phyloP scores from a whole-genome alignment of 1,140 invertebrate genomes.

The Brachionus manjavacas region DNA sequence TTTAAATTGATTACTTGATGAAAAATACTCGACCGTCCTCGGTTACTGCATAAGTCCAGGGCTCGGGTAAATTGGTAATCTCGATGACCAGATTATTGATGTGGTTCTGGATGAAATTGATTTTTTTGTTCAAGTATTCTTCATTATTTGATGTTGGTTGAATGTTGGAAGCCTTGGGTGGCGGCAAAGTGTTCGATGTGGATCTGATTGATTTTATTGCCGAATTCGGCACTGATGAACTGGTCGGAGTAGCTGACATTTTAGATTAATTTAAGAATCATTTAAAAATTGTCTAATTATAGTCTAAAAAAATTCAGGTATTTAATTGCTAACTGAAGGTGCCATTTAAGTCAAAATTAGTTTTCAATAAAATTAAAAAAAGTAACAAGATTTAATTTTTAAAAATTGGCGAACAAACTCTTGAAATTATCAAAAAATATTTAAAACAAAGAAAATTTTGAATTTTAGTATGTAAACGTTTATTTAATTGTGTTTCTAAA shows the following conservation, averaged over 20 bases:
- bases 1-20: constrained; percentile 48
- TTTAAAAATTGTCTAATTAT: neutral
- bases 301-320: neutral
- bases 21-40: constrained; percentile 53
- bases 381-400: neutral
- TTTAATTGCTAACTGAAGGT: neutral
- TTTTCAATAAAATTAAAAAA: neutral
- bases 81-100: constrained; percentile 38
- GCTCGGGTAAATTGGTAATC: constrained; percentile 45
- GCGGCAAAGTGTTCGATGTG: neutral
- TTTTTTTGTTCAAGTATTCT: constrained; percentile 41
- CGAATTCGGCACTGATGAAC: neutral
- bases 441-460: neutral
- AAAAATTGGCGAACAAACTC: neutral
- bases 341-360: neutral
- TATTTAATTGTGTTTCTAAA: constrained; percentile 7
- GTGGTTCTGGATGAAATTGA: constrained; percentile 32
- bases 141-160: neutral
- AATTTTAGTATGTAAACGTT: constrained; percentile 8
- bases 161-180: neutral
- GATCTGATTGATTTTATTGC: constrained; percentile 10
- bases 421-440: neutral
- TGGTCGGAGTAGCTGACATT: neutral
- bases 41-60: constrained; percentile 50
- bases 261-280: neutral